Percentiles rank a stretch among this genome's conserved stretches.
Evolutionary conservation across 1,140 invertebrate genomes (phyloP).

Genomic region (Drosophila repleta): DNA sequence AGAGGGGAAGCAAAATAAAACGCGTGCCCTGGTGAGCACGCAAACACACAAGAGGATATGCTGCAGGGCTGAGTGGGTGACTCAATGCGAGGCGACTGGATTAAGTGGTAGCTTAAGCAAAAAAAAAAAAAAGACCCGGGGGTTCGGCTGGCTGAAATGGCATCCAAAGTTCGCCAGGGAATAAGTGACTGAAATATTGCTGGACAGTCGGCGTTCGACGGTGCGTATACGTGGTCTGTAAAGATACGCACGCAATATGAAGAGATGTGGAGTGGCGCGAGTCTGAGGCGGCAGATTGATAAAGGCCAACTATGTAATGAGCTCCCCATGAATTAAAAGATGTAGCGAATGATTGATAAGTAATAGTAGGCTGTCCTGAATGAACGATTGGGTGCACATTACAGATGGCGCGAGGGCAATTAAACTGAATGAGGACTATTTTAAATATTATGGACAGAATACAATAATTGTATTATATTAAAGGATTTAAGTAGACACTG

Average conservation of each 20-base stretch:
- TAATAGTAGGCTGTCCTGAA: slow-evolving; percentile 3
- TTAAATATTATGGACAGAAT: too few relatives aligned
- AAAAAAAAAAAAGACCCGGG: slow-evolving; percentile 41
- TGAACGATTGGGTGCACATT: too few relatives aligned
- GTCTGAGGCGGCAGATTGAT: neutral
- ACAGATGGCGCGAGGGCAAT: too few relatives aligned
- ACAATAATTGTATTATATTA: too few relatives aligned
- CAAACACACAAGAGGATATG: slow-evolving; percentile 46
- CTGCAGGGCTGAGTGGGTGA: neutral
- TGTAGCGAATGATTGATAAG: slow-evolving; percentile 8
- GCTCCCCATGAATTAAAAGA: neutral
- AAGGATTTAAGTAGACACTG: too few relatives aligned
- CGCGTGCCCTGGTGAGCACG: slow-evolving; percentile 49
- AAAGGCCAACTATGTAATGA: slow-evolving; percentile 6
- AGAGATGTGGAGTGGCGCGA: neutral
- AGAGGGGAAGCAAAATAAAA: slow-evolving; percentile 41
- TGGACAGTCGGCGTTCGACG: slow-evolving; percentile 51
- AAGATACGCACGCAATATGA: slow-evolving; percentile 6
- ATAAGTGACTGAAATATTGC: slow-evolving; percentile 47
- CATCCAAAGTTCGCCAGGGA: slow-evolving; percentile 32
- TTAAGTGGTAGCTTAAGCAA: slow-evolving; percentile 77
- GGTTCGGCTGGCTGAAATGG: slow-evolving; percentile 10
- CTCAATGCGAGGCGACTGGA: slow-evolving; percentile 68
- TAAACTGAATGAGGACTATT: too few relatives aligned
- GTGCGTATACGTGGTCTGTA: slow-evolving; percentile 74